These are phyloP conservation scores for Amphilophus citrinellus DNA, from an alignment of 2,113 vertebrate species.

Conservation along the genomic window DNA sequence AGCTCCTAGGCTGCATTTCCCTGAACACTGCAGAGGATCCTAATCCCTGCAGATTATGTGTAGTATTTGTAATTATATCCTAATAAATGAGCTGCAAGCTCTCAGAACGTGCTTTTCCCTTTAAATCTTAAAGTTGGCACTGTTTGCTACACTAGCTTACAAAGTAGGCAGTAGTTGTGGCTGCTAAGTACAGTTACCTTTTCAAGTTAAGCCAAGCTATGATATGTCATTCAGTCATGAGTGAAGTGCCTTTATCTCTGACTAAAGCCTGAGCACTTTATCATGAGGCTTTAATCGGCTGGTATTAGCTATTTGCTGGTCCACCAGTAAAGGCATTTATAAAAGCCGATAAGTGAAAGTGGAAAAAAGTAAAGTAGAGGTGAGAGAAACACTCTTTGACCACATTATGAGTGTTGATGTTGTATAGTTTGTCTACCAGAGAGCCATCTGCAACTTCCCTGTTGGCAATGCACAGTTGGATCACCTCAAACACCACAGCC, in stretches of 20 bases:
- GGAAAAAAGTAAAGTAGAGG: too few species aligned
- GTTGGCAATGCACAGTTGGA: too few species aligned
- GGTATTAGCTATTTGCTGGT: not conserved
- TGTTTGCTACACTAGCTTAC: not conserved
- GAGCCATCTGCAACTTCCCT: too few species aligned
- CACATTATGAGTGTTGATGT: not conserved
- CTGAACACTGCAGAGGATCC: not conserved
- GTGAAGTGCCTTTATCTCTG: too few species aligned
- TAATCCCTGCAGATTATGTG: not conserved
- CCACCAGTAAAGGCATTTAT: not conserved
- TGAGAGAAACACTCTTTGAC: not conserved
- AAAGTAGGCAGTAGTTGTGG: not conserved
- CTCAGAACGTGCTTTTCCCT: not conserved
- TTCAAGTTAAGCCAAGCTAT: too few species aligned
- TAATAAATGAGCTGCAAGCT: not conserved
- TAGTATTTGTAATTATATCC: not conserved
- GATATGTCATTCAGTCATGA: too few species aligned
- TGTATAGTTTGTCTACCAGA: too few species aligned
- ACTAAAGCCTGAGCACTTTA: too few species aligned
- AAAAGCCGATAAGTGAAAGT: not conserved
- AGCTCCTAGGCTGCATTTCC: not conserved
- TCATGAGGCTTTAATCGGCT: too few species aligned
- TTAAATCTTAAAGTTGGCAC: not conserved
- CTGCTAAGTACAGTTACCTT: too few species aligned
- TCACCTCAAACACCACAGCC: too few species aligned